Conservation (phyloP, 2,797 vertebrate species). For the Notolepis coatsorum region DNA sequence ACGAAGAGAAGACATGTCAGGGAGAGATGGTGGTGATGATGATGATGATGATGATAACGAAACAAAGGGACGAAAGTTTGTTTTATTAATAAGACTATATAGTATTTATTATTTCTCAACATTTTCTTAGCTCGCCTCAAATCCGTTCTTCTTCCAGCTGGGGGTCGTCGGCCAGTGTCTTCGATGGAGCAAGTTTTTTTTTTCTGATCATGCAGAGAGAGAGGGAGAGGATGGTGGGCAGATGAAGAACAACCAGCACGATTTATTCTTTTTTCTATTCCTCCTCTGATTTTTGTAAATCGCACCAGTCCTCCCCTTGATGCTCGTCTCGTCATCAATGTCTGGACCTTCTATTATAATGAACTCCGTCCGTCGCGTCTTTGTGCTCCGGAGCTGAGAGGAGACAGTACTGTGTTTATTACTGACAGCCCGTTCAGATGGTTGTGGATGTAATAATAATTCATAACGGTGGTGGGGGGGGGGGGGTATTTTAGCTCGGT, state of each 20-base stretch:
- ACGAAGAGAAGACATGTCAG: conserved; percentile 55
- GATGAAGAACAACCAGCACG: conserved; percentile 61
- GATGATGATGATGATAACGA: too few relatives aligned
- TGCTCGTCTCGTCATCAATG: conserved; percentile 58
- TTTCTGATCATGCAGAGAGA: conserved; percentile 66
- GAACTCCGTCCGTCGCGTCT: conserved; percentile 79
- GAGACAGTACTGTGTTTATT: conserved; percentile 52
- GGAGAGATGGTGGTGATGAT: conserved; percentile 68
- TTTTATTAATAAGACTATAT: conserved; percentile 7
- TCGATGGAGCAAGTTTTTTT: conserved; percentile 79
- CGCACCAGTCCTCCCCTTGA: conserved; percentile 42
- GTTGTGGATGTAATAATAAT: conserved; percentile 65
- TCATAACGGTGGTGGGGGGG: conserved; percentile 27
- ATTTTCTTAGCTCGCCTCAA: conserved; percentile 9
- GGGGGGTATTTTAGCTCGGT: conserved; percentile 48
- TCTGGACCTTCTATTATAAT: conserved; percentile 74
- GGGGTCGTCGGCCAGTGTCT: too few relatives aligned
- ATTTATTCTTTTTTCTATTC: conserved; percentile 17
- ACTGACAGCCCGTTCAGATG: conserved; percentile 67
- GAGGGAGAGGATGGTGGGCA: conserved; percentile 70
- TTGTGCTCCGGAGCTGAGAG: conserved; percentile 80
- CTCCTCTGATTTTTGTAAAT: conserved; percentile 40
- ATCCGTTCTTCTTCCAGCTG: conserved; percentile 46
- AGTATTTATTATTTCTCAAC: conserved; percentile 13
- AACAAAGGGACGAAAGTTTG: conserved; percentile 61